Percentiles rank a stretch among this genome's conserved stretches.
These are phyloP conservation scores for Agapostemon virescens DNA, from an alignment of 2,888 invertebrate species.

Conservation along the genomic window DNA sequence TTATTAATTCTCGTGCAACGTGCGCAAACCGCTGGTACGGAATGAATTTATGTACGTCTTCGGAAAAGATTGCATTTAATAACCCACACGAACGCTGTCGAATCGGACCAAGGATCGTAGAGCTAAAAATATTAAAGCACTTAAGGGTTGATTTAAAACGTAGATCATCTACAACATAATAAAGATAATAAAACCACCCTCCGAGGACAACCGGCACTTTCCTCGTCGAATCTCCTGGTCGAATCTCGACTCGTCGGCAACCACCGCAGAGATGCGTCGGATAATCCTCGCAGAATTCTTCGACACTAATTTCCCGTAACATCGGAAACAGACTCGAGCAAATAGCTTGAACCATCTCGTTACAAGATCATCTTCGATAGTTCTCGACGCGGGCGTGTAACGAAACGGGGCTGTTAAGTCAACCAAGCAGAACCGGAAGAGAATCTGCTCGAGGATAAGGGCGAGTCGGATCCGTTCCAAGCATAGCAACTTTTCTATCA, in stretches of 20 bases:
- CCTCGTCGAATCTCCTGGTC: background rate
- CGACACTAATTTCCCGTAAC: background rate
- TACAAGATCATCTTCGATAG: background rate
- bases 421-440: background rate
- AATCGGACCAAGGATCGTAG: background rate
- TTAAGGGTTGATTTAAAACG: background rate
- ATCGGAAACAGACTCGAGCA: background rate
- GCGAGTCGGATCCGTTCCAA: slow-evolving; percentile 24
- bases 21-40: background rate
- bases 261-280: background rate
- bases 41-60: background rate
- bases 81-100: background rate
- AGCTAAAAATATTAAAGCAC: background rate
- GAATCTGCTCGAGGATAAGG: slow-evolving; percentile 16
- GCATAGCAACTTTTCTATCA: slow-evolving; percentile 76
- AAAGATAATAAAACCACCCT: background rate
- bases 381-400: background rate
- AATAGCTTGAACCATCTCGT: background rate
- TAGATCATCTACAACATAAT: background rate
- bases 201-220: background rate
- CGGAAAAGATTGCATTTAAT: background rate
- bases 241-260: background rate
- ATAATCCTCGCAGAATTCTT: background rate
- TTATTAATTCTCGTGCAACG: background rate
- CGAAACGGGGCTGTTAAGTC: background rate